Percentiles rank a stretch among this genome's conserved stretches.
Conservation (phyloP, 2,888 invertebrate genomes). For the Uropetala carovei region DNA sequence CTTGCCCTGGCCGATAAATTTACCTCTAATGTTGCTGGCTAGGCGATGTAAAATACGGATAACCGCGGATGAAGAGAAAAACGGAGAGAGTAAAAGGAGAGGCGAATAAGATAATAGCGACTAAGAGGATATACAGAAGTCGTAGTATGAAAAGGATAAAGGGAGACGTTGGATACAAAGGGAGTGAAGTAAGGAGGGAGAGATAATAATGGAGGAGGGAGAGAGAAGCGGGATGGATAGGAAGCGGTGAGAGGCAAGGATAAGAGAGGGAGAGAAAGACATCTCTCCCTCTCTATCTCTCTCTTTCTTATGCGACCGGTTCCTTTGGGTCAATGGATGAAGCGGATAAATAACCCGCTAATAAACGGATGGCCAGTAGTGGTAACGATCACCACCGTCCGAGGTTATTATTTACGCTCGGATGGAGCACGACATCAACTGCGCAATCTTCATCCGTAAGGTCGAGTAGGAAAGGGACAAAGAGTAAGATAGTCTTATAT, state of each 20-base stretch:
- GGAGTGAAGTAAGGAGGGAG: neutral
- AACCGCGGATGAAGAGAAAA: too few relatives aligned
- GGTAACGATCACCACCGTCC: constrained; percentile 50
- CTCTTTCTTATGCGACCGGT: constrained; percentile 20
- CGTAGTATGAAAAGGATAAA: too few relatives aligned
- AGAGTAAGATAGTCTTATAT: neutral
- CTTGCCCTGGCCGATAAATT: too few relatives aligned
- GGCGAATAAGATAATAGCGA: too few relatives aligned
- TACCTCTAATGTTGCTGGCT: too few relatives aligned
- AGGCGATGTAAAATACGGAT: too few relatives aligned
- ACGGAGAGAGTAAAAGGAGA: too few relatives aligned
- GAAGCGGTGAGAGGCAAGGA: neutral
- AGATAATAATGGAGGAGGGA: neutral
- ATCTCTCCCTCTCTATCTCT: neutral
- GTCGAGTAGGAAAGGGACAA: neutral
- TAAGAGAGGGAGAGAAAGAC: neutral
- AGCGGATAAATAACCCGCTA: constrained; percentile 47
- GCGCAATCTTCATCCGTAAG: constrained; percentile 36
- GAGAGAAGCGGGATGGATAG: neutral
- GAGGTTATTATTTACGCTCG: constrained; percentile 54
- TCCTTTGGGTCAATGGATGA: constrained; percentile 40
- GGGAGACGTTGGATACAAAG: too few relatives aligned
- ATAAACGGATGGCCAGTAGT: constrained; percentile 41
- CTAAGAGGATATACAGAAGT: too few relatives aligned
- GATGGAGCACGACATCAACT: constrained; percentile 26